Base-by-base conservation (phyloP, 2,888 invertebrate species). In the Tortrix viridana region DNA sequence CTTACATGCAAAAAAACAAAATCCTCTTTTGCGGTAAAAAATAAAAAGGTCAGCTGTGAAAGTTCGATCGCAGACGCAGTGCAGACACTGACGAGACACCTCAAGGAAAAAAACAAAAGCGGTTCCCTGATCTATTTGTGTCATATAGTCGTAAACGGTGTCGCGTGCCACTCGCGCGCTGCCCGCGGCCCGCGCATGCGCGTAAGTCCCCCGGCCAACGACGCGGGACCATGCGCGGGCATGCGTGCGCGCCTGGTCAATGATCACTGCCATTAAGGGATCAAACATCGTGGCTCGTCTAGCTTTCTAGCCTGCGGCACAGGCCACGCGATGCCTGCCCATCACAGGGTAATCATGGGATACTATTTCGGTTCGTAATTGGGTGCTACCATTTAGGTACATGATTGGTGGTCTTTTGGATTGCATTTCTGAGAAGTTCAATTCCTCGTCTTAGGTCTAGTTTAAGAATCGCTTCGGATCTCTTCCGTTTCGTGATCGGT, bases 231-330 rank as follows among this genome's bases (percentile, higher is more conserved):
- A 22, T 16, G 32, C 2, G 49, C 49, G 49, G 19, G 50, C 50
- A 20, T 53, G 62, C 62, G 56, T 56, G 47, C 62, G 46, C 50
- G 44, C 37, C 7, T 44, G 32, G 44, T 7, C 9, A 38, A 18
- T 19, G 60, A 41, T 38, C 37, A 19, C 50, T 12, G 44, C 32
- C n/a, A 61, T 56, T 52, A 62, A 38, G 22, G 38, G 26, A 38
- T 38, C 56, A 57, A 23, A 16, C 18, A 19, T 44, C 61, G 55
- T 43, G 44, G 32, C 32, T 48, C 50, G 26, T 23, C 47, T 60
- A 54, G 50, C 62, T 62, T 62, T 62, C 62, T 57, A 19, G 20
- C 61, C 50, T 4, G 22, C 19, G 50, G 61, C 43, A 23, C 49
- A 49, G 60, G 49, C 22, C 55, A 37, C 26, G 49, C 49, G 6